Base-by-base conservation (phyloP, 2,888 invertebrate genomes). In the Eupithecia subumbrata region DNA sequence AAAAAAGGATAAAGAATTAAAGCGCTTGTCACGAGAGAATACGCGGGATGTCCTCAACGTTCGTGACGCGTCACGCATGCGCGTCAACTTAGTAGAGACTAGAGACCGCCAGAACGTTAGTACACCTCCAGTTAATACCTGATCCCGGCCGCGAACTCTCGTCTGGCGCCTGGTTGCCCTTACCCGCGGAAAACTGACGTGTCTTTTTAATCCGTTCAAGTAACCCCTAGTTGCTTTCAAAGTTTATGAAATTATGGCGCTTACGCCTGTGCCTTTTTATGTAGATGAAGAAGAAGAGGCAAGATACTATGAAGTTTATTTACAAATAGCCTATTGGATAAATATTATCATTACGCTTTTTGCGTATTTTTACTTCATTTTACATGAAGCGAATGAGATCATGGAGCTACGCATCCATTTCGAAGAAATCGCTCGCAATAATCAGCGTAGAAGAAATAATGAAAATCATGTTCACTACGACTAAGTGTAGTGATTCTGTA, bases 131-230 rank as follows among this genome's bases (percentile, higher is more conserved):
- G 76, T 76, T 9, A 45, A 52, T 45, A 64, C 11, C 64, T n/a
- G 69, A 56, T 9, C 43, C 37, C 69, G 64, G 2, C 22, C 5
- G 1, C 7, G 34, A 43, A n/a, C 76, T 34, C 73, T 76, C 76
- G 76, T 43, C 52, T 34, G 34, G 63, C 18, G 64, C 71, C 18
- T 9, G 43, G 4, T 52, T 37, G 52, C n/a, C 16, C 64, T 5
- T 68, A 43, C 56, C 71, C 74, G 74, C 74, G 74, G 52, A 72
- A 76, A 76, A 74, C 71, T 71, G 56, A 74, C 73, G 69, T 69
- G 69, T 48, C 63, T 30, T 69, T 66, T 64, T 2, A 34, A 9
- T 9, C 30, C 30, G 30, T 1, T 30, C 30, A 30, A 30, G 30
- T 30, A 1, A 30, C 30, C 30, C 30, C 8, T 34, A 64, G 30